Evolutionary conservation across 1,140 invertebrate species (phyloP).

Genomic region (Propsilocerus akamusi): DNA sequence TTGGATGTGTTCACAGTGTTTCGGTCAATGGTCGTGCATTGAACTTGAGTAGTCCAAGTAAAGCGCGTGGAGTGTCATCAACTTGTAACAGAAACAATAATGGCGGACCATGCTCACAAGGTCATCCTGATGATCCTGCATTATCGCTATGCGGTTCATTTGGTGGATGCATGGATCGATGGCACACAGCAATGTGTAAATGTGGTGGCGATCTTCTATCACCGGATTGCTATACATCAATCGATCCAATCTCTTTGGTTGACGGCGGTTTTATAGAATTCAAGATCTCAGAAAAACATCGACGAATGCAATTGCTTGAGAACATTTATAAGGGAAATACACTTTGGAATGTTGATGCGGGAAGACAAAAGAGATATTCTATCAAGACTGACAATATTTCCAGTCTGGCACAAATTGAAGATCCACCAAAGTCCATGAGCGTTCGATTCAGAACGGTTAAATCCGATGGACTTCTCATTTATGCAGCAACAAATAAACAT

Average conservation of each 20-base stretch:
- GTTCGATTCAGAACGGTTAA: conserved; percentile 66
- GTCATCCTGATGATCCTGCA: conserved; percentile 22
- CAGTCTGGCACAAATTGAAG: conserved; percentile 15
- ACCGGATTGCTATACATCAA: conserved; percentile 55
- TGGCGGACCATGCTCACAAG: conserved; percentile 34
- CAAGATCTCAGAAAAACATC: conserved; percentile 62
- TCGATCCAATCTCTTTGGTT: conserved; percentile 59
- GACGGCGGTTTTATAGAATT: conserved; percentile 63
- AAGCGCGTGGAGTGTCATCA: conserved; percentile 46
- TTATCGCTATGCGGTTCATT: conserved; percentile 37
- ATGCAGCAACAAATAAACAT: conserved; percentile 70
- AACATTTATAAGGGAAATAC: conserved; percentile 53
- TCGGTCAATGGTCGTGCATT: conserved; percentile 64
- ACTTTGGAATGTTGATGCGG: conserved; percentile 29
- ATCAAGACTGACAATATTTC: conserved; percentile 10
- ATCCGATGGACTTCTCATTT: conserved; percentile 57
- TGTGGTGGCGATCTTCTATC: conserved; percentile 49
- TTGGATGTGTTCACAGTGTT: conserved; percentile 83
- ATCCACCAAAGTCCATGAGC: conserved; percentile 47
- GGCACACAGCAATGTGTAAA: conserved; percentile 51
- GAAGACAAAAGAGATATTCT: conserved; percentile 9
- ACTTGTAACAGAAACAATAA: conserved; percentile 50
- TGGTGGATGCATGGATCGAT: conserved; percentile 63
- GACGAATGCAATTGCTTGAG: conserved; percentile 65
- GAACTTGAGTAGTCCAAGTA: conserved; percentile 57